A percentile compares a stretch with the other conserved stretches of the same genome.
Conservation (phyloP, 1,140 invertebrate species). For the Tigriopus japonicus region DNA sequence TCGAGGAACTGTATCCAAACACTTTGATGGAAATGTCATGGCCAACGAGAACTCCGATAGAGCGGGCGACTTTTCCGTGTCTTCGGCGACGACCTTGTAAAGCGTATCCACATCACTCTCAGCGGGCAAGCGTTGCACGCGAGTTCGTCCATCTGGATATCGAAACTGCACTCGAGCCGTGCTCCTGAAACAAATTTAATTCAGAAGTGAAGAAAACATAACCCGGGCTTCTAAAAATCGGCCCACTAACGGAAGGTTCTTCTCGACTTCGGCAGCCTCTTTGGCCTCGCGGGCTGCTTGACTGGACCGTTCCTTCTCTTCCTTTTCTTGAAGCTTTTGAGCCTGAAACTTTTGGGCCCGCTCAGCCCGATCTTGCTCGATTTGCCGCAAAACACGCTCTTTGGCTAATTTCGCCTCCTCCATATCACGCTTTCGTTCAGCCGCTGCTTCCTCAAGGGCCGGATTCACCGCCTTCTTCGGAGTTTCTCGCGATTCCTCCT, state of each 20-base stretch:
- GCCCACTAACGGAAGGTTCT: background rate
- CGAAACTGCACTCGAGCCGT: slow-evolving; percentile 27
- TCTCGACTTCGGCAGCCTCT: background rate
- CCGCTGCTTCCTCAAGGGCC: slow-evolving; percentile 18
- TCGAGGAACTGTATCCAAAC: slow-evolving; percentile 17
- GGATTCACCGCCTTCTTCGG: background rate
- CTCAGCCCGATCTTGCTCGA: slow-evolving; percentile 26
- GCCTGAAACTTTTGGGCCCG: slow-evolving; percentile 23
- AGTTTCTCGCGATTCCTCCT: background rate
- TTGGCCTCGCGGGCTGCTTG: background rate
- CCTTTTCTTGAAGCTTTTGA: slow-evolving; percentile 20
- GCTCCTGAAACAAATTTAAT: slow-evolving; percentile 21
- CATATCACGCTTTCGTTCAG: slow-evolving; percentile 25
- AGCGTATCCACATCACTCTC: background rate
- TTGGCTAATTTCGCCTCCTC: slow-evolving; percentile 24
- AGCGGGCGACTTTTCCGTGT: background rate
- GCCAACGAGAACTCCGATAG: background rate
- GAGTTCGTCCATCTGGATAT: slow-evolving; percentile 27
- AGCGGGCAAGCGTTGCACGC: slow-evolving; percentile 25
- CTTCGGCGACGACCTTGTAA: background rate
- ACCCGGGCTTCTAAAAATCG: too few relatives aligned
- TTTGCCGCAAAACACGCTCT: slow-evolving; percentile 25
- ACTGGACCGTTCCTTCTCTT: slow-evolving; percentile 18
- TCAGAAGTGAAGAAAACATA: background rate
- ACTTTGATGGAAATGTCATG: background rate